Percentiles rank a stretch among this genome's conserved stretches.
Conservation (phyloP, 2,113 vertebrate genomes). For the Paradoxurus hermaphroditus region DNA sequence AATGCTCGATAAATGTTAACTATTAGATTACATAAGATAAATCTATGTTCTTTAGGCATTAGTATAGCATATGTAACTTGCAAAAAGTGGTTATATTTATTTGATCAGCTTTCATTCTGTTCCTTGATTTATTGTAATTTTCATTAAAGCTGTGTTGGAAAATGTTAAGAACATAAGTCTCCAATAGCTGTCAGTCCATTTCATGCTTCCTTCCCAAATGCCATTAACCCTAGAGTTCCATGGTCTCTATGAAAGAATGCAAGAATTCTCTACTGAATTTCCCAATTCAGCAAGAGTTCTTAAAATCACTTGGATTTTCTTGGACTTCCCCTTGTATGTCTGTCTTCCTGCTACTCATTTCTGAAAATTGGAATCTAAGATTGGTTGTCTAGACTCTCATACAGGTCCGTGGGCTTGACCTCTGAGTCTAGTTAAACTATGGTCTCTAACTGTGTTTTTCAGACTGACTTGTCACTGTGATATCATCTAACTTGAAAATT, state of each 20-base stretch:
- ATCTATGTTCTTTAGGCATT: background rate
- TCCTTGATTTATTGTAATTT: background rate
- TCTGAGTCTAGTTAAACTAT: background rate
- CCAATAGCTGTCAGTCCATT: background rate
- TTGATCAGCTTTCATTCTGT: background rate
- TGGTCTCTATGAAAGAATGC: background rate
- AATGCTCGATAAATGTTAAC: background rate
- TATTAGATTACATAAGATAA: background rate
- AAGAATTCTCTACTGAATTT: background rate
- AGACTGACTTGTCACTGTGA: background rate
- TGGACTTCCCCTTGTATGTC: background rate
- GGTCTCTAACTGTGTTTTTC: background rate
- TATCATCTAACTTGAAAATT: background rate
- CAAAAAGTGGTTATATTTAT: background rate
- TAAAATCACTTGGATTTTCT: background rate
- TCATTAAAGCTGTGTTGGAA: background rate
- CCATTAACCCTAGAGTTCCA: background rate
- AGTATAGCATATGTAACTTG: background rate
- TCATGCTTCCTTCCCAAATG: background rate
- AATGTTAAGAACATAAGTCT: background rate
- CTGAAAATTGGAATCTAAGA: background rate
- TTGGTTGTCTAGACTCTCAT: background rate
- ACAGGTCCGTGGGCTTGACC: background rate
- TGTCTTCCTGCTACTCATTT: background rate
- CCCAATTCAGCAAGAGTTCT: background rate